phyloP scores from a whole-genome alignment of 2,113 vertebrate species.

The Eurystomus gularis region DNA sequence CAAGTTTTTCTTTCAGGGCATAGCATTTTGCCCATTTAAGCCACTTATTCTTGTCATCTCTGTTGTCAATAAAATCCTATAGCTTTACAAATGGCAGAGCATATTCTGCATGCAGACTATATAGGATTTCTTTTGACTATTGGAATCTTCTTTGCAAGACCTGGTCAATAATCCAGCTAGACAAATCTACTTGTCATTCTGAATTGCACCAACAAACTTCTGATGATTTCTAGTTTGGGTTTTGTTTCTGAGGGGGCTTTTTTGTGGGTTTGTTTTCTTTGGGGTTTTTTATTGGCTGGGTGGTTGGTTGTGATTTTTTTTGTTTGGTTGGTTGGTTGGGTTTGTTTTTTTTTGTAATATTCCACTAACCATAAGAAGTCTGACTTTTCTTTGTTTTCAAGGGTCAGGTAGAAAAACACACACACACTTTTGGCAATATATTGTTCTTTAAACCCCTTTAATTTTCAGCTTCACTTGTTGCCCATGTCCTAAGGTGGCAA shows the following conservation, averaged over 20 bases:
- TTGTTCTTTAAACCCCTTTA: neutral
- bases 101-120: neutral
- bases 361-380: neutral
- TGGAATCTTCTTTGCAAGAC: neutral
- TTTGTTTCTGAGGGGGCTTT: neutral
- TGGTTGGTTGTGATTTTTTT: neutral
- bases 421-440: neutral
- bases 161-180: neutral
- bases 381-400: neutral
- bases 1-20: neutral
- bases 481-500: neutral
- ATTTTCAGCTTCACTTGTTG: neutral
- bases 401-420: neutral
- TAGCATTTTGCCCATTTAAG: neutral
- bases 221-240: neutral
- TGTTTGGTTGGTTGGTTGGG: neutral
- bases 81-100: neutral
- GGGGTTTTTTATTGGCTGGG: neutral
- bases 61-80: neutral
- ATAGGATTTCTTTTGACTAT: neutral
- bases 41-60: neutral
- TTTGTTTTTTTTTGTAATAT: neutral
- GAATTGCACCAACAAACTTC: neutral
- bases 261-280: neutral
- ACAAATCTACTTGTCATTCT: neutral